Percentiles rank a stretch among this genome's conserved stretches.
Evolutionary conservation across 2,113 vertebrate species (phyloP).

Genomic region (Archocentrus centrarchus): DNA sequence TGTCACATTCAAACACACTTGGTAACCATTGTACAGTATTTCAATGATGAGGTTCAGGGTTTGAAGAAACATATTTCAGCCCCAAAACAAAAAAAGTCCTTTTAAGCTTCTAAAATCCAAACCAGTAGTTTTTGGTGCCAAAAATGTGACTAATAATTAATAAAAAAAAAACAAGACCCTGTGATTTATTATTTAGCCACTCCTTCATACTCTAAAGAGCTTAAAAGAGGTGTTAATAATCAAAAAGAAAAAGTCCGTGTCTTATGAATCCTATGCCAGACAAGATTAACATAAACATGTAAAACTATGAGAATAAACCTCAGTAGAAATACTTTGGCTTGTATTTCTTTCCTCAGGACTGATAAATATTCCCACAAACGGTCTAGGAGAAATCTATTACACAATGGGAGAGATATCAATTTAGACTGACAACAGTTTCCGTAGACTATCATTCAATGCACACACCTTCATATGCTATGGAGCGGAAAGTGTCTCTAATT

Average conservation of each 20-base stretch:
- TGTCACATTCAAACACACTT: too few relatives aligned
- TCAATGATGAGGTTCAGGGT: too few relatives aligned
- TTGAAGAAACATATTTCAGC: too few relatives aligned
- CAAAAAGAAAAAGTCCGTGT: background rate
- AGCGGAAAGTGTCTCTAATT: slow-evolving; percentile 12
- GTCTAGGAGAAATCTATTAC: background rate
- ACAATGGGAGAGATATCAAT: background rate
- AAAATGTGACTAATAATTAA: too few relatives aligned
- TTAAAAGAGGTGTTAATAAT: background rate
- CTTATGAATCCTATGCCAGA: background rate
- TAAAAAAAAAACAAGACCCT: too few relatives aligned
- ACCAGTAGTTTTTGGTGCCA: too few relatives aligned
- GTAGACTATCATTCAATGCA: slow-evolving; percentile 25
- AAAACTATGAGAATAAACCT: too few relatives aligned
- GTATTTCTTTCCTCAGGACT: background rate
- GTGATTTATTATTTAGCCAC: too few relatives aligned
- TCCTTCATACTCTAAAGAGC: too few relatives aligned
- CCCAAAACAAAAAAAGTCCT: background rate
- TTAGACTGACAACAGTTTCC: slow-evolving; percentile 37
- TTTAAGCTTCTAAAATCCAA: too few relatives aligned
- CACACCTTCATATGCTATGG: background rate
- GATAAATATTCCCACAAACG: background rate
- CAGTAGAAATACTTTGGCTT: background rate
- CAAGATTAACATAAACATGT: background rate
- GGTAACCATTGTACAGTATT: too few relatives aligned